Base-by-base conservation (phyloP, 2,113 vertebrate species). In the Pachypanchax playfairii region DNA sequence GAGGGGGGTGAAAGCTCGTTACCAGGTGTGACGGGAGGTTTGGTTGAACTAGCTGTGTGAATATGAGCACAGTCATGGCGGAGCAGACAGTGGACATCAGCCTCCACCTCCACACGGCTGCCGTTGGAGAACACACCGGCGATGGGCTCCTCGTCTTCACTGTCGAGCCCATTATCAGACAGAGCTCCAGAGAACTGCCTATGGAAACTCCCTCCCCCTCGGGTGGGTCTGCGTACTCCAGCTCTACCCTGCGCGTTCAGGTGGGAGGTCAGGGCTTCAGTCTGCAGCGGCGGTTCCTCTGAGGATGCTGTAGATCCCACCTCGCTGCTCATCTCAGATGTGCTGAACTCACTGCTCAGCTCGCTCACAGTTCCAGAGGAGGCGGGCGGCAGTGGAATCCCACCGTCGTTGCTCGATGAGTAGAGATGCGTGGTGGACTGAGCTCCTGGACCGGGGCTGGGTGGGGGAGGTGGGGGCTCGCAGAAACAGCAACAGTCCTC, bases 271-370 rank as follows among this genome's bases (percentile, higher is more conserved):
- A 43, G 18, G 3, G 89, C 24, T 89, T 94, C 33, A 76, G 79
- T 0, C 67, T 94, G 94, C 0, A 90, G 92, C 21, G 92, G 89
- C 0, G 96, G 97, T 78, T 98, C 96, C 0, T 98, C 96, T 0
- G 97, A 99, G 0, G 96, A 99, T 3, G 96, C 97, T 0, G 96
- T 98, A 64, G 97, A 98, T 0, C 97, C 97, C 69, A 98, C 96
- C 91, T 99, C 97, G 0, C 96, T 98, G 90, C 97, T 99, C 96
- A 99, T 98, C 80, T 99, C 97, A 3, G 96, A 98, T 0, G 94
- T 95, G 91, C 97, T 99, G 67, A 98, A 94, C 79, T 90, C 89
- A 9, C 89, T 89, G 76, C 86, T 90, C 24, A 83, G 63, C 87
- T 99, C 97, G 0, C 96, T 97, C 82, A 92, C 93, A 59, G 85